Evolutionary conservation across 2,113 vertebrate genomes (phyloP).

Genomic region (Psephotus haematonotus): DNA sequence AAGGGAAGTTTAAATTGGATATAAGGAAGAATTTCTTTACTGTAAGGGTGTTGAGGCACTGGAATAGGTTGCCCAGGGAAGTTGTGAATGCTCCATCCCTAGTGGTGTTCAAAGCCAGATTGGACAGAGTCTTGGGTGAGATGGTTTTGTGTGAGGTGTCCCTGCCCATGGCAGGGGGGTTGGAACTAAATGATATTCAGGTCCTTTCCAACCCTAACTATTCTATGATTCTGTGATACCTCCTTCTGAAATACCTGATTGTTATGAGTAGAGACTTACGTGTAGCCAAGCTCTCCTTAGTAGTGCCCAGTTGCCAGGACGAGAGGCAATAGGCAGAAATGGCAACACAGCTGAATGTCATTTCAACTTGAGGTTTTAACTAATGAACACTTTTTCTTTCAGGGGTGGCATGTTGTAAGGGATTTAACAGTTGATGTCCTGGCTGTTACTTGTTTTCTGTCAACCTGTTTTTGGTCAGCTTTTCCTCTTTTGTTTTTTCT

Average conservation of each 20-base stretch:
- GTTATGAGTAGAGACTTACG: neutral
- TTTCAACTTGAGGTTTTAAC: neutral
- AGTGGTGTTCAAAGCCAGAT: too few relatives aligned
- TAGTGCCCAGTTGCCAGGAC: neutral
- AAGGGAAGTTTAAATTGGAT: too few relatives aligned
- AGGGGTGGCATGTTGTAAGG: neutral
- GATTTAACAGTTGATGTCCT: neutral
- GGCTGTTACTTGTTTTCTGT: neutral
- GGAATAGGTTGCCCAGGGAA: too few relatives aligned
- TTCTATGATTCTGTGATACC: neutral
- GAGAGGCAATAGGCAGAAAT: neutral
- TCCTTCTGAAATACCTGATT: neutral
- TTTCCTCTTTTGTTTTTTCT: neutral
- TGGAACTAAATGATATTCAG: too few relatives aligned
- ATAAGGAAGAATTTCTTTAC: too few relatives aligned
- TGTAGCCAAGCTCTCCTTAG: neutral
- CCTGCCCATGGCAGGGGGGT: too few relatives aligned
- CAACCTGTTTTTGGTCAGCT: neutral
- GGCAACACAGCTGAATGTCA: neutral
- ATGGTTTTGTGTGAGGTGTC: too few relatives aligned
- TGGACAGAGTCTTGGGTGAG: too few relatives aligned
- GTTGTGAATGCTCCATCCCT: too few relatives aligned
- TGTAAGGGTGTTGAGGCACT: too few relatives aligned
- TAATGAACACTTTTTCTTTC: neutral
- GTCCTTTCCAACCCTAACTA: too few relatives aligned